phyloP scores from a whole-genome alignment of 2,888 invertebrate genomes.

The Neelides folsomi region DNA sequence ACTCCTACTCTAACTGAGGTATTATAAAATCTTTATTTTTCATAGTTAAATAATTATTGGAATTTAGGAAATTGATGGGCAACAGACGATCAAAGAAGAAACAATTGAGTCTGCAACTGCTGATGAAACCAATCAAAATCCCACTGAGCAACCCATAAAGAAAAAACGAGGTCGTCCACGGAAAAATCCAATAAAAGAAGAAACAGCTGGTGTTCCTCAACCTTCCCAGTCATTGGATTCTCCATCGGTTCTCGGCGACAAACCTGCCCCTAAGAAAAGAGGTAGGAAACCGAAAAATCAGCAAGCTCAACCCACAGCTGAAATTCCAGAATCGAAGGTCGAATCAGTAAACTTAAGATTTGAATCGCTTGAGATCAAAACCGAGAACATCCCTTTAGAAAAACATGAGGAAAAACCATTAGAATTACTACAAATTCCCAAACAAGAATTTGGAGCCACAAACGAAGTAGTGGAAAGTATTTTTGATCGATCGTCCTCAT shows the following conservation, averaged over 20 bases:
- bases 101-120: too few species aligned
- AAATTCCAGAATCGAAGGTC: background rate
- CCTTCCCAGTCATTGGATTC: background rate
- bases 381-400: background rate
- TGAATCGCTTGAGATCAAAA: background rate
- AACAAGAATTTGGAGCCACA: background rate
- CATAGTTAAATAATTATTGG: too few species aligned
- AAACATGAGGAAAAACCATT: too few species aligned
- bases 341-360: background rate
- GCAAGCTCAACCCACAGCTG: too few species aligned
- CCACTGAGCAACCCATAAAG: background rate
- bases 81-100: too few species aligned
- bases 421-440: too few species aligned
- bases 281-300: background rate
- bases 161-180: conserved; percentile 1
- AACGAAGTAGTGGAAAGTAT: background rate
- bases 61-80: too few species aligned
- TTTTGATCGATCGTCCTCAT: background rate
- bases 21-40: too few species aligned
- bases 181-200: background rate
- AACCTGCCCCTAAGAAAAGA: background rate
- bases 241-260: too few species aligned
- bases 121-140: too few species aligned
- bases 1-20: too few species aligned
- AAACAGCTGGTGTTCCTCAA: background rate